Evolutionary conservation across 1,140 invertebrate genomes (phyloP).

Genomic region (Gryon sp.): DNA sequence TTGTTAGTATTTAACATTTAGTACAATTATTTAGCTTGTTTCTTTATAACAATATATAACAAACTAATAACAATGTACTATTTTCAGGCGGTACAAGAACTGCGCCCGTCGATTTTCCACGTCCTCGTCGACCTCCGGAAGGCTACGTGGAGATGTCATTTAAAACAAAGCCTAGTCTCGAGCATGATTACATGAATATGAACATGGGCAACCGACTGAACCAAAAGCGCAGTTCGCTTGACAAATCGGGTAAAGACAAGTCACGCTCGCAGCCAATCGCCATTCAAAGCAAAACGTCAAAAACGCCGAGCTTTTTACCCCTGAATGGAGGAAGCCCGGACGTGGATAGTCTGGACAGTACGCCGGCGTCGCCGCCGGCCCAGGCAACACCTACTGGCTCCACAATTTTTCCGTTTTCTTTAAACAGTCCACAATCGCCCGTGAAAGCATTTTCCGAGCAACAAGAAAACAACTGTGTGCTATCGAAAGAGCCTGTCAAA

Average conservation of each 20-base stretch:
- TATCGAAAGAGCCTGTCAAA: neutral
- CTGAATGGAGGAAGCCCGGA: slow-evolving; percentile 74
- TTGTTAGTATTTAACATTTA: too few species aligned
- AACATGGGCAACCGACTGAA: slow-evolving; percentile 67
- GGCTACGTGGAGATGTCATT: slow-evolving; percentile 84
- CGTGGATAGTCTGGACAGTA: slow-evolving; percentile 75
- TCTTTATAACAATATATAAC: too few species aligned
- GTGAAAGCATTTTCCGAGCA: slow-evolving; percentile 74
- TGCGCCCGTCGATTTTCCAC: slow-evolving; percentile 76
- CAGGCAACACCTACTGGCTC: slow-evolving; percentile 80
- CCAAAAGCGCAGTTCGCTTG: slow-evolving; percentile 46
- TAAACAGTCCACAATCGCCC: slow-evolving; percentile 82
- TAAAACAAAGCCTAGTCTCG: slow-evolving; percentile 69
- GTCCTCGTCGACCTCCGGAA: slow-evolving; percentile 78
- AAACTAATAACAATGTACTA: neutral
- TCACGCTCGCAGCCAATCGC: slow-evolving; percentile 81
- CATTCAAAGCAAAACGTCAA: slow-evolving; percentile 78
- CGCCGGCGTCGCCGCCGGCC: slow-evolving; percentile 78
- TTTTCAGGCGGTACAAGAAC: slow-evolving; percentile 71
- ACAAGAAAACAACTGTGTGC: neutral
- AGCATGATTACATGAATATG: slow-evolving; percentile 79
- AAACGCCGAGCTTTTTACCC: slow-evolving; percentile 75
- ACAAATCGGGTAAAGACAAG: slow-evolving; percentile 74
- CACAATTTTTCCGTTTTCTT: slow-evolving; percentile 82
- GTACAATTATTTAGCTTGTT: too few species aligned